Base-by-base conservation (phyloP, 2,888 invertebrate genomes). In the Mythimna lalbum region DNA sequence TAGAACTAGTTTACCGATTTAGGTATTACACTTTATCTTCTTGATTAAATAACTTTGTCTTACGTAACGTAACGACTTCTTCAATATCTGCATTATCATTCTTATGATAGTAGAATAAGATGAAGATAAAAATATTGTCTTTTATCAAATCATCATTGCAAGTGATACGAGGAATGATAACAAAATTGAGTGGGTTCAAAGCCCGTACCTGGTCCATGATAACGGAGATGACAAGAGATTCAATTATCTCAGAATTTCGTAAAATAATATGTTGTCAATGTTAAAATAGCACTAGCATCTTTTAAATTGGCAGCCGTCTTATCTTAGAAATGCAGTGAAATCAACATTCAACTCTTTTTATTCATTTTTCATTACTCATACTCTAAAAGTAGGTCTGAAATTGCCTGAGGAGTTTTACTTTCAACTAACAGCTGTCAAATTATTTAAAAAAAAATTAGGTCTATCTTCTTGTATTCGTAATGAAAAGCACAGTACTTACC, bases 171-270 rank as follows among this genome's bases (percentile, higher is more conserved):
- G 27, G 10, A 31, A 47, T 27, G 23, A 12, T 49, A 65, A 62
- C 19, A 39, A 27, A 39, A 49, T 23, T 49, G 65, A 65, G 74
- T 39, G 55, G 60, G 43, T 65, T 72, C 60, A 72, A 61, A 78
- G 60, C 50, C 65, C 33, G 36, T 47, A 17, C 9, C 2, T 14
- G 7, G 73, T 17, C 43, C 43, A 43, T 43, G 43, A 62, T 57
- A 57, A 27, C 12, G 12, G 36, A 50, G 19, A 56, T 62, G 39
- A 59, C 49, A 61, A 10, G 19, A 49, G 21, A 47, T 69, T n/a
- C 19, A 4, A 19, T 17, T 27, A 33, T 68, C 52, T 55, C 9
- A 23, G 9, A 31, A 31, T 43, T 27, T 23, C 1, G 4, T 12
- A 4, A 43, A 39, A 3, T 64, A 23, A 10, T 39, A 14, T 56